Evolutionary conservation across 2,113 vertebrate genomes (phyloP), one percentile per base, ranked within the genome.

Genomic region (Lipophrys pholis): DNA sequence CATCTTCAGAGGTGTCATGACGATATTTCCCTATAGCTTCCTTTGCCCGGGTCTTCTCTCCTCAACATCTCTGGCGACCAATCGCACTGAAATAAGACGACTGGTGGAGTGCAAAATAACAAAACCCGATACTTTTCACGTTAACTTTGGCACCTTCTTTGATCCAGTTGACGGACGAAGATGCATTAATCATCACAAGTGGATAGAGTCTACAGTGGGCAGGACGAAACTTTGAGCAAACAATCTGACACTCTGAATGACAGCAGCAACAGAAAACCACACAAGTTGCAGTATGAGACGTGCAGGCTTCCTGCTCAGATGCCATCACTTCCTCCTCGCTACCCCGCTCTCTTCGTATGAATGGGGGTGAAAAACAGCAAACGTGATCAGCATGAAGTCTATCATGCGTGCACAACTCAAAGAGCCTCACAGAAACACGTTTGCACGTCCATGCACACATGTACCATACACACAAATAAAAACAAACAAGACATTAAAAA

Each of bases 301-400:
- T 35, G 3, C 72, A 73, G 64, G 81, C 90, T 93, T 93, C 93
- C 93, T 91, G 88, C 51, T 89, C 84, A 89, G 83, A 89, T 89
- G 92, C 75, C 86, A 87, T 92, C 84, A 89, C 88, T 95, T 95
- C 95, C 95, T 93, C 93, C 82, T 87, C 79, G 85, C 86, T 74
- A 79, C 67, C 83, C 77, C 75, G 71, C 82, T 90, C 73, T 8
- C 62, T 21, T 83, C 88, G 85, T 82, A 84, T 90, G 89, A 93
- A 91, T 91, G 90, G 80, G 64, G 63, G 56, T 61, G 46, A 30
- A 30, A 4, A 30, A 30, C 21, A 30, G 21, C 21, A 30, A 2
- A 30, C 21, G 21, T 30, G 21, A 30, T 30, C 21, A 30, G 21
- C 21, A 30, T 30, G 21, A 30, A 30, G 21, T 4, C 21, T 2